phyloP scores from a whole-genome alignment of 2,113 vertebrate genomes.

The Cyanoderma ruficeps region DNA sequence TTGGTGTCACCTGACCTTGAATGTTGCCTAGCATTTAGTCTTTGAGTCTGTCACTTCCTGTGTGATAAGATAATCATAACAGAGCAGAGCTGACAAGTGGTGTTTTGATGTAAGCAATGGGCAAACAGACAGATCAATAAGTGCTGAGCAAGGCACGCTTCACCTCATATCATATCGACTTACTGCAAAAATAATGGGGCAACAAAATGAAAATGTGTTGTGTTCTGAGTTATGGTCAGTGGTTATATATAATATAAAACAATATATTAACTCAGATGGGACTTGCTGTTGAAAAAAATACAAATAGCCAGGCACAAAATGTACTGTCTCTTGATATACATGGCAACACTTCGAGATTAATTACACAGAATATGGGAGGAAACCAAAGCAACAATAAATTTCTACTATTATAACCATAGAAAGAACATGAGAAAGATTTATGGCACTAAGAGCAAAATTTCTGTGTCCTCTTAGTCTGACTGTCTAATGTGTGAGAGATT shows the following conservation, averaged over 20 bases:
- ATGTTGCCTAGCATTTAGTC: constrained; percentile 25
- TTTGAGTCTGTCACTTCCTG: constrained; percentile 63
- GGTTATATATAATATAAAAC: constrained; percentile 68
- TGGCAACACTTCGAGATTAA: constrained; percentile 37
- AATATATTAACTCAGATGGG: constrained; percentile 75
- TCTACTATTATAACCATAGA: constrained; percentile 31
- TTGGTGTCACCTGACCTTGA: constrained; percentile 43
- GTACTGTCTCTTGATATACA: constrained; percentile 34
- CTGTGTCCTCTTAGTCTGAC: constrained; percentile 39
- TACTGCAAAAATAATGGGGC: constrained; percentile 72
- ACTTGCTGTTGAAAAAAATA: constrained; percentile 44
- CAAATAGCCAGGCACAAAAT: constrained; percentile 45
- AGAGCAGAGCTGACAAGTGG: constrained; percentile 67
- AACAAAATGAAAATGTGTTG: constrained; percentile 77
- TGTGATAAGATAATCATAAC: constrained; percentile 73
- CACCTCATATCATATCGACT: constrained; percentile 74
- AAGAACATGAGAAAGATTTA: constrained; percentile 48
- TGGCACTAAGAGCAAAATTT: constrained; percentile 34
- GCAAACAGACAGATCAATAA: constrained; percentile 76
- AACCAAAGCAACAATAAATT: constrained; percentile 61
- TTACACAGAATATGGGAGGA: constrained; percentile 29
- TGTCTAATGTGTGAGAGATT: constrained; percentile 46
- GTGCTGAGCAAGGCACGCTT: constrained; percentile 77
- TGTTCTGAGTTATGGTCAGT: constrained; percentile 75
- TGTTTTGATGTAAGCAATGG: constrained; percentile 78